phyloP scores from a whole-genome alignment of 2,113 vertebrate genomes.

The Cyprinodon variegatus region DNA sequence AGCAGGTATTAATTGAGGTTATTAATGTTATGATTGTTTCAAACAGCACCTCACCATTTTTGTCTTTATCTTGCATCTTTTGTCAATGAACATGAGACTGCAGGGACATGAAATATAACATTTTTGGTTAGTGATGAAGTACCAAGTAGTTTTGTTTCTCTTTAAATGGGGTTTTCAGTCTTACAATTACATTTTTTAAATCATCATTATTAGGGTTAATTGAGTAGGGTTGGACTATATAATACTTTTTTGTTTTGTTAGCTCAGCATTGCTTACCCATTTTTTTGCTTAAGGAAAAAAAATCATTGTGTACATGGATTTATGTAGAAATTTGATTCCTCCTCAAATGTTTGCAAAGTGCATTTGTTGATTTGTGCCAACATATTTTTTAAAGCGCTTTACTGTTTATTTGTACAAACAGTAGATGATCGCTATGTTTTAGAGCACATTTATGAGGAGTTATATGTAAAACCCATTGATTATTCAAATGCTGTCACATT shows the following conservation, averaged over 20 bases:
- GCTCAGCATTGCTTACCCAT: not conserved
- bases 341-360: not conserved
- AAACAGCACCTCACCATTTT: not conserved
- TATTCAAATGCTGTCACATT: constrained; percentile 27
- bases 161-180: constrained; percentile 2
- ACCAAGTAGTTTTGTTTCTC: not conserved
- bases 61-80: not conserved
- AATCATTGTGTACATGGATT: too few relatives aligned
- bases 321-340: too few relatives aligned
- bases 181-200: constrained; percentile 5
- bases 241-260: not conserved
- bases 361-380: not conserved
- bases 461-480: not conserved
- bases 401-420: not conserved
- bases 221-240: not conserved
- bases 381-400: not conserved
- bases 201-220: not conserved
- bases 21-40: not conserved
- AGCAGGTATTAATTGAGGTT: not conserved
- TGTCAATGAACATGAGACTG: not conserved
- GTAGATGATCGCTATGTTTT: not conserved
- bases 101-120: not conserved
- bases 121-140: constrained; percentile 15
- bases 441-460: constrained; percentile 2
- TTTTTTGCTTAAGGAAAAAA: too few relatives aligned